Evolutionary conservation across 2,113 vertebrate genomes (phyloP).

Genomic region (Bambusicola thoracicus): DNA sequence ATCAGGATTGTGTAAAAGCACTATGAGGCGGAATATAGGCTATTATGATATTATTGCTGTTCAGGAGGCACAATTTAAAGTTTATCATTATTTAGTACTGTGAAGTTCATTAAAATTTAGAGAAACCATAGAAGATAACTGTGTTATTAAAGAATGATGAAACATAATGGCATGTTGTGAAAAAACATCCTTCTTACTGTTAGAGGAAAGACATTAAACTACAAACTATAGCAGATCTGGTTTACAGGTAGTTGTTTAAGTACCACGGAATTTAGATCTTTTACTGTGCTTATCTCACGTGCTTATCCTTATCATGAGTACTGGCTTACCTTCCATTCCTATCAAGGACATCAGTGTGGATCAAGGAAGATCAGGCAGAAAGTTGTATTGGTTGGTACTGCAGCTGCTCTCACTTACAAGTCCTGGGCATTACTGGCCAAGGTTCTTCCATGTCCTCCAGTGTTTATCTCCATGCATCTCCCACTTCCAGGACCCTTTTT

Average conservation of each 20-base stretch:
- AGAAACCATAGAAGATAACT: neutral
- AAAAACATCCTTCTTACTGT: neutral
- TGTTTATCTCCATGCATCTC: neutral
- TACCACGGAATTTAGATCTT: neutral
- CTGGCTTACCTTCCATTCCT: neutral
- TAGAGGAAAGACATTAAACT: neutral
- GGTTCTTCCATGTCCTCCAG: neutral
- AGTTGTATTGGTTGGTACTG: neutral
- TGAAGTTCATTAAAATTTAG: neutral
- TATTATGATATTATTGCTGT: neutral
- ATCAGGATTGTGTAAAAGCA: neutral
- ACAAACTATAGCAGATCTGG: neutral
- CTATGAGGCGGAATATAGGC: neutral
- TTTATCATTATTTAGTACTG: neutral
- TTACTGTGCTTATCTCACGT: neutral
- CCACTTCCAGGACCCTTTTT: neutral
- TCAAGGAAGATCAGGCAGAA: neutral
- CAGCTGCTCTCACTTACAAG: neutral
- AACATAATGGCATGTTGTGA: neutral
- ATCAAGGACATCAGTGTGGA: neutral
- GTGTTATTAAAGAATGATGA: neutral
- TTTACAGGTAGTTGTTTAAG: neutral
- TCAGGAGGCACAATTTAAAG: neutral
- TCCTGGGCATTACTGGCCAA: neutral
- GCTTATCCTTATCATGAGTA: accelerated